Conservation (phyloP, 2,113 vertebrate species). For the Tiliqua scincoides region DNA sequence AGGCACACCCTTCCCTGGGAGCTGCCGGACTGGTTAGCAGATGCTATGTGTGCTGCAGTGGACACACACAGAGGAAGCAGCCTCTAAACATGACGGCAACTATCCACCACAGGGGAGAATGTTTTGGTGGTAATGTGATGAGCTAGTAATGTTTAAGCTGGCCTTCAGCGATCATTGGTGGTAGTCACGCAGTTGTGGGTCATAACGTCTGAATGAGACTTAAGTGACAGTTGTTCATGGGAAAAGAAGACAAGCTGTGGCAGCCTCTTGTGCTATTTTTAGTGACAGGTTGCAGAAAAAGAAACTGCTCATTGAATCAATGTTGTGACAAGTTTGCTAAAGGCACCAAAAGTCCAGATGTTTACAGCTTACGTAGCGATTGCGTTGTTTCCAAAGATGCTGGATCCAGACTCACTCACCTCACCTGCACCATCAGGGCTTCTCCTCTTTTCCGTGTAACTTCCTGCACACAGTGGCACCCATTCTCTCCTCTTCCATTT, state of each 20-base stretch:
- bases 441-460: slow-evolving; percentile 35
- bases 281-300: not conserved
- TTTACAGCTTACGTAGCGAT: not conserved
- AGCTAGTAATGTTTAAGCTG: not conserved
- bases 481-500: slow-evolving; percentile 53
- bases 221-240: not conserved
- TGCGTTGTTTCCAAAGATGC: slow-evolving; percentile 4
- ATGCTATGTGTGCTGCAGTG: not conserved
- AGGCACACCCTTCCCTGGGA: not conserved
- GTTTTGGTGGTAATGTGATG: not conserved
- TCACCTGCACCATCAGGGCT: slow-evolving; percentile 11
- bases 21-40: not conserved
- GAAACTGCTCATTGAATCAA: not conserved
- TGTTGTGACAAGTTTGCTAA: slow-evolving; percentile 17
- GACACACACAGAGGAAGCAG: not conserved
- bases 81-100: not conserved
- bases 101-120: not conserved
- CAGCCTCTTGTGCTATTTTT: not conserved
- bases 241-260: not conserved
- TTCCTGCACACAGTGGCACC: slow-evolving; percentile 65
- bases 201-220: not conserved
- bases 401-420: not conserved
- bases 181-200: not conserved
- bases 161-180: not conserved
- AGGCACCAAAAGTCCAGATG: not conserved